Base-by-base conservation (phyloP, 2,113 vertebrate species). In the Synchiropus splendidus region DNA sequence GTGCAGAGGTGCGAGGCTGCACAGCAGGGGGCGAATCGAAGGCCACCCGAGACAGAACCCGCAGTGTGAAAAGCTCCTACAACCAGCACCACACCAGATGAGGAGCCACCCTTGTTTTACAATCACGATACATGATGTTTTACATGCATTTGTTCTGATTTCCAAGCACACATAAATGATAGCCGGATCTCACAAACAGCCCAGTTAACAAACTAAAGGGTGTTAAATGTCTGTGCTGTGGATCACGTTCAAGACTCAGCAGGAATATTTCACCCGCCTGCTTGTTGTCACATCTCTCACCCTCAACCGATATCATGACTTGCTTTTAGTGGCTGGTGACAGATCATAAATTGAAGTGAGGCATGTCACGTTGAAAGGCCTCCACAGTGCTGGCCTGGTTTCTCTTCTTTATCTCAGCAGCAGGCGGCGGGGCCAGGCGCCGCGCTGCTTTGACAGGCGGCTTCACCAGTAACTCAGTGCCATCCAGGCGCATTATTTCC, bases 331-430 rank as follows among this genome's bases (percentile, higher is more conserved):
- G 50, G 32, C 42, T 61, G 39, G 44, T 68, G 64, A 69, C 45
- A 34, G 16, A 10, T 32, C 48, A 59, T 66, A 69, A 52, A 61
- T 60, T 58, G 54, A 60, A 66, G 39, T 48, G 66, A 64, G 58
- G 48, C 42, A 44, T 50, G 49, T 64, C 34, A 55, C 12, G 31
- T 61, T 71, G 31, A 67, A 66, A 61, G 38, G 54, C 43, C 39
- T 53, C 48, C 16, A 14, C 44, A 45, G 32, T 44, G 47, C 66
- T 16, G 16, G 39, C 48, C 45, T 37, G 14, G 31, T 61, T 71
- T 43, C 8, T 41, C 27, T 67, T 55, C 59, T 64, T 70, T 74
- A 74, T 71, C 64, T 76, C 33, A 36, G 44, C 49, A 53, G 48
- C 52, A 60, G 54, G 57, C 16, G 14, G 31, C 2, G 1, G 44